Evolutionary conservation across 2,113 vertebrate species (phyloP), one percentile per base, ranked within the genome.

Genomic region (Crotalus horridus): DNA sequence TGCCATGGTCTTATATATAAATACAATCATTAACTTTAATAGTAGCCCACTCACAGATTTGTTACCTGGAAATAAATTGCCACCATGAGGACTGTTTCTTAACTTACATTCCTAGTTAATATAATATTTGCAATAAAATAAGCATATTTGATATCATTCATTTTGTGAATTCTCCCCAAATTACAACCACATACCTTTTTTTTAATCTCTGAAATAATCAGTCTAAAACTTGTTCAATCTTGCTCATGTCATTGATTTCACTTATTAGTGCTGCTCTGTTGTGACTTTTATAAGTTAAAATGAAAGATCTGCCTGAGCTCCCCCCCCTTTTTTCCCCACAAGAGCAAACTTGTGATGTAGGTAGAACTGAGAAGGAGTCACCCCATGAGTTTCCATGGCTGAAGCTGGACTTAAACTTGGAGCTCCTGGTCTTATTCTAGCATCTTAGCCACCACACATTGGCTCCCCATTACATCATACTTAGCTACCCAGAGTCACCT

Each of bases 181-280:
- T 93, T 85, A 29, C 93, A 23, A 17, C 56, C 89, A 39, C 54
- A 92, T 46, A 53, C 13, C 17, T 92, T 29, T 69, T 21, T 46
- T 93, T 51, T 8, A 9, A 61, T 87, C 87, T 74, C 58, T 91
- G 91, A 92, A 93, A 95, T 96, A 94, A 93, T 94, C 94, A 21
- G 74, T 81, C 74, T 81, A 81, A 81, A 81, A 43, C 74, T 81
- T 43, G 15, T 43, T 81, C 74, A 10, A 3, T 81, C 74, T 43
- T 43, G 39, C 21, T 23, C 33, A 8, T 20, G 17, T 39, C 15
- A 4, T 21, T 43, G 74, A 8, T 21, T 81, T 81, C 33, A 81
- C 7, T 74, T 74, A 74, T 39, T 2, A 74, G 17, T 13, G 33
- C 3, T 43, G 15, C 20, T 43, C 39, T 17, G 9, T 43, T 7